Base-by-base conservation (phyloP, 2,888 invertebrate genomes). In the Heteromurus nitidus region DNA sequence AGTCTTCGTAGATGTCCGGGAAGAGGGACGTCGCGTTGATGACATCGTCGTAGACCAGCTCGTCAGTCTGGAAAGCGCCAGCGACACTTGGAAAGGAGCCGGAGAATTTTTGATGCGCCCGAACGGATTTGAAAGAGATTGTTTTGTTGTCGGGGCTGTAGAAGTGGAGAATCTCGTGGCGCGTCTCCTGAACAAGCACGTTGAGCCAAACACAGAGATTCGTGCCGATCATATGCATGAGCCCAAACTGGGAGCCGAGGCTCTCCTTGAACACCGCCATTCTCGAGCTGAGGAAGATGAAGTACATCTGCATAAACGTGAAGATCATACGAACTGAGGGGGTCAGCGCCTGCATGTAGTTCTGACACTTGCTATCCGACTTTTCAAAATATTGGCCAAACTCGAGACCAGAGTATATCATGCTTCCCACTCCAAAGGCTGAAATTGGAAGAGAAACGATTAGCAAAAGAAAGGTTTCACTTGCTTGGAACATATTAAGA, bases 181-280 rank as follows among this genome's bases (percentile, higher is more conserved):
- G 88, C 0, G 90, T 90, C 87, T 91, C 91, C 83, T 89, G 88
- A 16, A 90, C 89, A 36, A 91, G 88, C 31, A 97, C 97, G 88
- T 96, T 95, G 47, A 98, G 91, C 98, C 98, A 99, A 20, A 98
- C 97, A 86, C 97, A 97, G 69, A 99, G 90, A 90, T 99, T 99
- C 16, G 98, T 98, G 24, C 98, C 98, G 75, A 99, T 95, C 96
- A 99, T 96, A 89, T 99, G 99, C 98, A 99, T 98, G 80, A 98
- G 91, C 0, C 99, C 99, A 88, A 99, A 97, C 84, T 97, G 92
- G 0, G 98, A 97, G 80, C 97, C 93, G 16, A 86, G 73, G 0
- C 84, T 55, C 1, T 85, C 75, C 75, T 87, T 87, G 16, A 73
- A 74, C 2, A 87, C 85, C 18, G 85, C 84, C 84, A 87, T 86